A percentile compares a stretch with the other conserved stretches of the same genome.
Evolutionary conservation across 2,888 invertebrate species (phyloP).

Genomic region (Sphaerophoria rueppellii): DNA sequence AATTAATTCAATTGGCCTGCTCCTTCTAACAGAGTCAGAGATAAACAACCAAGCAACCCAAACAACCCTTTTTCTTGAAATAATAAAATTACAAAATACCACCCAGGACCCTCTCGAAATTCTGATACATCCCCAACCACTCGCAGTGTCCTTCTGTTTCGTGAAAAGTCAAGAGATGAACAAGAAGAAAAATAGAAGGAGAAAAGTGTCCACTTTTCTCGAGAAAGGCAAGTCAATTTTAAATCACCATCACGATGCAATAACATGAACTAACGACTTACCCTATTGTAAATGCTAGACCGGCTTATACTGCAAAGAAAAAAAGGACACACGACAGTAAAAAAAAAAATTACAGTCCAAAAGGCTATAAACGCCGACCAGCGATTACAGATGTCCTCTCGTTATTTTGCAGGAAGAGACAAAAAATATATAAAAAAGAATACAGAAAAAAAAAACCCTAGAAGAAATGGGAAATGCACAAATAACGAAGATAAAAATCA

Average conservation of each 20-base stretch:
- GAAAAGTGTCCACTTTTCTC: slow-evolving; percentile 28
- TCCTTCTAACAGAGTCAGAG: slow-evolving; percentile 41
- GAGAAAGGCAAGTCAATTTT: slow-evolving; percentile 46
- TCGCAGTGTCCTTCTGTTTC: neutral
- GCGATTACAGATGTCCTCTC: slow-evolving; percentile 61
- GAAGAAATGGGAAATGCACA: slow-evolving; percentile 23
- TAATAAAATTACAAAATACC: slow-evolving; percentile 54
- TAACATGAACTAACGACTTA: slow-evolving; percentile 70
- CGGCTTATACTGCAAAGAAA: slow-evolving; percentile 15
- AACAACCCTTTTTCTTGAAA: slow-evolving; percentile 50
- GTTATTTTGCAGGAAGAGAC: neutral
- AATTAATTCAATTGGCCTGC: slow-evolving; percentile 73
- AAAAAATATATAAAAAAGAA: neutral
- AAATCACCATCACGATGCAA: slow-evolving; percentile 72
- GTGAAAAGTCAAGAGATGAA: neutral
- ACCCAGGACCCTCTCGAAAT: slow-evolving; percentile 5
- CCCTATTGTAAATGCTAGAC: slow-evolving; percentile 58
- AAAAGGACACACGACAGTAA: slow-evolving; percentile 2
- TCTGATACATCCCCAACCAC: neutral
- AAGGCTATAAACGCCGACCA: slow-evolving; percentile 58
- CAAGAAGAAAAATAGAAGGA: neutral
- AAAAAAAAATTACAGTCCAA: slow-evolving; percentile 27
- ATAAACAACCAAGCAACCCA: slow-evolving; percentile 56
- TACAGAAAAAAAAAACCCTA: slow-evolving; percentile 10
- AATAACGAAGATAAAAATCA: slow-evolving; percentile 66